These are phyloP conservation scores for Notiomystis cincta DNA, from an alignment of 2,113 vertebrate species.

Conservation along the genomic window DNA sequence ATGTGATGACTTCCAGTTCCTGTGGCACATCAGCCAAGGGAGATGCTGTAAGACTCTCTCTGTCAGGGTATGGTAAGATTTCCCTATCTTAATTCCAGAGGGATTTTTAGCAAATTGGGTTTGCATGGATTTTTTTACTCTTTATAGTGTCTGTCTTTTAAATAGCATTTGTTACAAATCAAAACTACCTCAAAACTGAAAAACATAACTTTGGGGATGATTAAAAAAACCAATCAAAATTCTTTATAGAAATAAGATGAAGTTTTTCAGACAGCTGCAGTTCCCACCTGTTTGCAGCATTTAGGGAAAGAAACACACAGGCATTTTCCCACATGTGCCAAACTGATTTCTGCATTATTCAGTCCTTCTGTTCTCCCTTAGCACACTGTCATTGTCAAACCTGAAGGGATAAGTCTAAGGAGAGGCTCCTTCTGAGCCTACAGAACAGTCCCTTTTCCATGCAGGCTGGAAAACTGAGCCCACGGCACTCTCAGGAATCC, in stretches of 20 bases:
- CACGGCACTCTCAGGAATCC: fast-evolving
- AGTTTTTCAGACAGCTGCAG: background rate
- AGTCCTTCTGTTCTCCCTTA: background rate
- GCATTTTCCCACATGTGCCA: background rate
- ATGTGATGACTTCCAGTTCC: background rate
- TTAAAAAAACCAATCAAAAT: background rate
- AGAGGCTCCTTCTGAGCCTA: background rate
- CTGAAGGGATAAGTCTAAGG: background rate
- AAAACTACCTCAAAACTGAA: background rate
- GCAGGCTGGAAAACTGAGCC: background rate
- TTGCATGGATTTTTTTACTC: background rate
- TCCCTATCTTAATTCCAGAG: background rate
- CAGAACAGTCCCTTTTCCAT: background rate
- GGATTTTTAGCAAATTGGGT: background rate
- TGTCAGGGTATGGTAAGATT: background rate
- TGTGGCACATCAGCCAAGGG: background rate
- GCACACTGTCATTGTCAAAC: background rate
- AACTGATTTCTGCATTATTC: background rate
- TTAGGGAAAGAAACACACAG: background rate
- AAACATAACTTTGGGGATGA: background rate
- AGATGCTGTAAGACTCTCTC: background rate
- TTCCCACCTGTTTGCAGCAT: background rate
- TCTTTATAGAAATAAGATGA: background rate
- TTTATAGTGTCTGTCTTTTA: background rate
- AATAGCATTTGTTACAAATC: background rate